Evolutionary conservation across 2,113 vertebrate species (phyloP), one percentile per base, ranked within the genome.

Genomic region (Thomomys bottae): DNA sequence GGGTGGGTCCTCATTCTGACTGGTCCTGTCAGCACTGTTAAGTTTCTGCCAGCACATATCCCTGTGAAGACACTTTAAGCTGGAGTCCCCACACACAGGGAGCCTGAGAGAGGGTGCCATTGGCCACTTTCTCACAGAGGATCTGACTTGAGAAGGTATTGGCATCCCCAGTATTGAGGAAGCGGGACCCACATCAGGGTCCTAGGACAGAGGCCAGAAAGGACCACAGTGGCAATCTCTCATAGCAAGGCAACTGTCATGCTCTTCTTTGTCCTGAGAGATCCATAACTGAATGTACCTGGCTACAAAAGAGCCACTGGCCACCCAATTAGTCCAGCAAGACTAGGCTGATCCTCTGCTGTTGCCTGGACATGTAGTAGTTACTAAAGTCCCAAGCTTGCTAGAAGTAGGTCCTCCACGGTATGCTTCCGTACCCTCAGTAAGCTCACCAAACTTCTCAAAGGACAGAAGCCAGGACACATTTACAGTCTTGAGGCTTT

Each of bases 191-290:
- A 18, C 23, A 28, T 4, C 54, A 18, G 21, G 38, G 83, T 17
- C 54, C 18, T 40, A 23, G 6, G 11, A 15, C 34, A 72, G 45
- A 28, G 21, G 24, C 24, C 32, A n/a, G 30, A 32, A 32, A n/a
- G 66, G 66, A n/a, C 32, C 32, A 61, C 59, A 68, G 32, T 68
- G 66, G 66, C 66, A 18, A 14, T 42, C 4, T 28, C 30, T 70
- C 81, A 75, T 64, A 66, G 79, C 71, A 8, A 61, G 72, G 84
- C 78, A 76, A 45, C 73, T 75, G 40, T 20, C 34, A 0, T 57
- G 84, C 79, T 78, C n/a, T 87, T 73, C 66, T 94, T 85, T 95
- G 93, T 95, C 94, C 96, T 92, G 93, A 94, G 88, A 94, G n/a
- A 67, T 64, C 85, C 91, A 42, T 42, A 38, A 42, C 86, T 18